Percentiles rank a stretch among this genome's conserved stretches.
These are phyloP conservation scores for Oreonectes daqikongensis DNA, from an alignment of 2,797 vertebrate genomes.

Conservation along the genomic window DNA sequence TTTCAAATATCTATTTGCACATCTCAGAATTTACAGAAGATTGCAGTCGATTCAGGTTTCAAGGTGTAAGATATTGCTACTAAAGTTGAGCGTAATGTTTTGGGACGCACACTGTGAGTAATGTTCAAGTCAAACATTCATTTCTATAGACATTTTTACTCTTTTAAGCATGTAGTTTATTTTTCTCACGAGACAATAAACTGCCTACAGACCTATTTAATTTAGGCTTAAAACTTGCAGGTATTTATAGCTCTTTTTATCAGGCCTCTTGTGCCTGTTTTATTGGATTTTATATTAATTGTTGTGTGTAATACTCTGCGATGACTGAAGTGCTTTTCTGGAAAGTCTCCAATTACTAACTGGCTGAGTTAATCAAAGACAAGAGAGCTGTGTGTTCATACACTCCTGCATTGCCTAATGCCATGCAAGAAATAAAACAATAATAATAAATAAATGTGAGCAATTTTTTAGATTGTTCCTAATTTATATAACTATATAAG, in stretches of 20 bases:
- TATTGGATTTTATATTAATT: slow-evolving; percentile 79
- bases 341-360: slow-evolving; percentile 84
- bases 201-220: slow-evolving; percentile 4
- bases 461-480: neutral
- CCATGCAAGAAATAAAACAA: neutral
- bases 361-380: slow-evolving; percentile 83
- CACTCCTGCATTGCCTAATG: slow-evolving; percentile 56
- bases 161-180: neutral
- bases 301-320: slow-evolving; percentile 77
- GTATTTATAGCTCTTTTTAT: slow-evolving; percentile 65
- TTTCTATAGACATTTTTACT: neutral
- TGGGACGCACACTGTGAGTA: neutral
- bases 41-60: too few relatives aligned
- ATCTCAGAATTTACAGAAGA: too few relatives aligned
- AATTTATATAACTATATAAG: neutral
- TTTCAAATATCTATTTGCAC: neutral
- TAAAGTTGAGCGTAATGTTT: slow-evolving; percentile 7
- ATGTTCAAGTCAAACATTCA: neutral
- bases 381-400: slow-evolving; percentile 78
- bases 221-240: slow-evolving; percentile 37
- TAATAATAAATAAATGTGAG: neutral
- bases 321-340: slow-evolving; percentile 85
- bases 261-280: slow-evolving; percentile 61
- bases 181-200: slow-evolving; percentile 1
- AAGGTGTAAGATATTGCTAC: too few relatives aligned